Evolutionary conservation across 2,113 vertebrate genomes (phyloP).

Genomic region (Ptilonorhynchus violaceus): DNA sequence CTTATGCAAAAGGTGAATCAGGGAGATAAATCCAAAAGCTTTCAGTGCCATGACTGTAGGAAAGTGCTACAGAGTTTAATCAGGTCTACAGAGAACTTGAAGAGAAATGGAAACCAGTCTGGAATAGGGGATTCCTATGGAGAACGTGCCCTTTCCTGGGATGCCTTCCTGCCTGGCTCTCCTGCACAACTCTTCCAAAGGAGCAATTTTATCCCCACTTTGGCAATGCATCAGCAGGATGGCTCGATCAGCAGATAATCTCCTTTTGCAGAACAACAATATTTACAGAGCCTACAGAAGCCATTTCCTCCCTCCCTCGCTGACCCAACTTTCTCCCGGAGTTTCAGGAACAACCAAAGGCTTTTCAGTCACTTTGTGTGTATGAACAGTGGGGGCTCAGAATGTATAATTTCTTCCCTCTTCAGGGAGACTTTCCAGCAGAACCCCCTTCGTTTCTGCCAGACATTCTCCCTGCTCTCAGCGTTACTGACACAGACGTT

Average conservation of each 20-base stretch:
- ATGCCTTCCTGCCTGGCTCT: background rate
- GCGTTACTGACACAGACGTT: background rate
- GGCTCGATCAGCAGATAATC: background rate
- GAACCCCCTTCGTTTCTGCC: background rate
- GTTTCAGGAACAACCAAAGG: background rate
- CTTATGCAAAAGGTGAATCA: background rate
- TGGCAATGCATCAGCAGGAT: background rate
- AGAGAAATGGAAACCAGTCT: background rate
- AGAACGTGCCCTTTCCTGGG: background rate
- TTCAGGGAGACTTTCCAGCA: background rate
- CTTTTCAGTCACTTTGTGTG: background rate
- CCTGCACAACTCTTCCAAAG: background rate
- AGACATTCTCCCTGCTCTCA: background rate
- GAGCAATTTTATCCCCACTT: background rate
- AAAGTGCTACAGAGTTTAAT: background rate
- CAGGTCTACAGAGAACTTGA: background rate
- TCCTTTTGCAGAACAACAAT: background rate
- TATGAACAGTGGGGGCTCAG: background rate
- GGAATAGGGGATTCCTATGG: background rate
- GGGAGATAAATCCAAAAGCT: background rate
- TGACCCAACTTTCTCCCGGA: background rate
- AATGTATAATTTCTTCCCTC: background rate
- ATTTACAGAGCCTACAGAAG: constrained; percentile 26
- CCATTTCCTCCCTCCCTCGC: background rate
- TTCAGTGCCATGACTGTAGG: background rate